phyloP scores from a whole-genome alignment of 2,888 invertebrate genomes.

The Ptilodon capucinus region DNA sequence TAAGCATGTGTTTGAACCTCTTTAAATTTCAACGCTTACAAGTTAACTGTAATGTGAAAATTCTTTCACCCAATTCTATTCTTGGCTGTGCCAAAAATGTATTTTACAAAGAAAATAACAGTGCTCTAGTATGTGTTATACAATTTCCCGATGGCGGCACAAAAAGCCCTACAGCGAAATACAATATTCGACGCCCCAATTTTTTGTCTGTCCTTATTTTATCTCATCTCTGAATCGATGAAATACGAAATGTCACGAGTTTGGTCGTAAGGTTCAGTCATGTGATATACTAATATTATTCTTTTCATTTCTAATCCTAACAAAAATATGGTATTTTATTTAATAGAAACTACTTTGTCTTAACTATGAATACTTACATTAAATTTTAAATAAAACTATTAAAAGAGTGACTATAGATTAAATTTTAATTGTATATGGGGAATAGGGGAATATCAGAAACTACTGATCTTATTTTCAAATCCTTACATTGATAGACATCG shows the following conservation, averaged over 20 bases:
- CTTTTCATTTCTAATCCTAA: neutral
- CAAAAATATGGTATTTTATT: too few species aligned
- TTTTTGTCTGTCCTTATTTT: neutral
- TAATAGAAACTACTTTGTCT: too few species aligned
- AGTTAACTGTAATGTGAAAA: too few species aligned
- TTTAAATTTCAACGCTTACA: too few species aligned
- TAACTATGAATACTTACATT: too few species aligned
- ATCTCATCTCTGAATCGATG: neutral
- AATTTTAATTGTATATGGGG: too few species aligned
- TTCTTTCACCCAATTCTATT: neutral
- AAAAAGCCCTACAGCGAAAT: neutral
- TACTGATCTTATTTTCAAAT: too few species aligned
- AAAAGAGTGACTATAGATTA: too few species aligned
- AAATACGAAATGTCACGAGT: neutral
- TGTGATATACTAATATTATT: neutral
- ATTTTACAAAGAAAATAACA: neutral
- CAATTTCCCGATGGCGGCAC: neutral
- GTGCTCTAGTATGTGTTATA: neutral
- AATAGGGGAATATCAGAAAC: too few species aligned
- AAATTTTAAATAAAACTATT: too few species aligned
- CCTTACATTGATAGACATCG: too few species aligned
- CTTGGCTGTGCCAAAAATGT: neutral
- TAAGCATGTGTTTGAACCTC: too few species aligned
- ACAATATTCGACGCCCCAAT: neutral
- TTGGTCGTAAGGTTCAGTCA: neutral